These are phyloP conservation scores for Acronicta alni DNA, from an alignment of 2,888 invertebrate genomes.

Conservation along the genomic window DNA sequence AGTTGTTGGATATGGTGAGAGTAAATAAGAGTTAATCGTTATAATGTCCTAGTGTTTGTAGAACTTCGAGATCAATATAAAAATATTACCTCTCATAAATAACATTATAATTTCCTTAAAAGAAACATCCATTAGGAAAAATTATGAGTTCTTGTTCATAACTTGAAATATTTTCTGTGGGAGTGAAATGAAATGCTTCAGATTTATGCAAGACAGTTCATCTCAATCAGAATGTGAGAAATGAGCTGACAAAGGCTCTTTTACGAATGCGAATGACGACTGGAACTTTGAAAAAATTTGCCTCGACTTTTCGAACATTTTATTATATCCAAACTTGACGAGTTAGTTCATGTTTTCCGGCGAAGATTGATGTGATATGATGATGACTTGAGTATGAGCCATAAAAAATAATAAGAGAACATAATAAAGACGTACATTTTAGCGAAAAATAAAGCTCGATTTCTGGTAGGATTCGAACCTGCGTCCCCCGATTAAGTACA, in stretches of 20 bases:
- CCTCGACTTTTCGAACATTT: constrained; percentile 62
- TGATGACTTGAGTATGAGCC: constrained; percentile 55
- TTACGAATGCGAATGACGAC: constrained; percentile 63
- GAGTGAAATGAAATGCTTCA: constrained; percentile 54
- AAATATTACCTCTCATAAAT: constrained; percentile 29
- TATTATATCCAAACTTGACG: constrained; percentile 75
- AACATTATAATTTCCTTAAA: constrained; percentile 40
- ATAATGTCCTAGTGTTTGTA: too few relatives aligned
- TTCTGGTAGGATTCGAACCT: too few relatives aligned
- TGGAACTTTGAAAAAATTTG: constrained; percentile 64
- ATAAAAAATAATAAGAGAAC: constrained; percentile 49
- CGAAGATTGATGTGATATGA: constrained; percentile 71
- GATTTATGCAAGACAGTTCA: constrained; percentile 66
- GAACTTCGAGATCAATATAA: not conserved
- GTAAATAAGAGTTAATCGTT: too few relatives aligned
- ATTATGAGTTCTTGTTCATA: constrained; percentile 54
- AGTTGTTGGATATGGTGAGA: too few relatives aligned
- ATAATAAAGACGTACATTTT: not conserved
- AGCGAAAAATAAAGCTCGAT: too few relatives aligned
- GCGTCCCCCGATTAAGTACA: too few relatives aligned
- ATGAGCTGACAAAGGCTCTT: constrained; percentile 75
- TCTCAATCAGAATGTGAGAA: constrained; percentile 73
- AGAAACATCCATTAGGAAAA: constrained; percentile 57
- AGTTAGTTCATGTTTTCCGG: constrained; percentile 71
- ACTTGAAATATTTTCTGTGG: constrained; percentile 54